Percentiles rank a stretch among this genome's conserved stretches.
These are phyloP conservation scores for Porphyrio hochstetteri DNA, from an alignment of 2,113 vertebrate species.

Conservation along the genomic window DNA sequence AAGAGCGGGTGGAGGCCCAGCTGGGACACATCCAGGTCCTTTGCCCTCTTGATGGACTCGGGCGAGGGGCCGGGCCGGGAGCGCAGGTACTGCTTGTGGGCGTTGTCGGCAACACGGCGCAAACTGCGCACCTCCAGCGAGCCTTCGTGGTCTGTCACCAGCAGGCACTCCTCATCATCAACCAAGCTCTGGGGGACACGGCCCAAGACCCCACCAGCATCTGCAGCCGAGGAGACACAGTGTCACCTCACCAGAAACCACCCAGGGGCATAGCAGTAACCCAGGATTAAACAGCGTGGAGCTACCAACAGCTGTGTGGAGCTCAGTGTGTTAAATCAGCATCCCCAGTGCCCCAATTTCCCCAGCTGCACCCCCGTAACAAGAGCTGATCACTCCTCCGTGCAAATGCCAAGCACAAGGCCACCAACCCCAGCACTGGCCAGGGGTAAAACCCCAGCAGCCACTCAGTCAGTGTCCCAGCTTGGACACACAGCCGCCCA, in stretches of 20 bases:
- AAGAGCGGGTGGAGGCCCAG: slow-evolving; percentile 90
- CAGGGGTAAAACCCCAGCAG: not conserved
- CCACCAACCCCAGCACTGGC: not conserved
- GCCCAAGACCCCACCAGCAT: slow-evolving; percentile 81
- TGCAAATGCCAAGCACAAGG: too few species aligned
- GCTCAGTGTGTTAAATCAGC: accelerated
- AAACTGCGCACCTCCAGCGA: slow-evolving; percentile 86
- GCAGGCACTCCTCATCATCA: slow-evolving; percentile 86
- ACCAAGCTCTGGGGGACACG: slow-evolving; percentile 90
- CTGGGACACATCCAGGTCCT: slow-evolving; percentile 79
- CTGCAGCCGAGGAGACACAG: not conserved
- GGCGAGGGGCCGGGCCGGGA: slow-evolving; percentile 86
- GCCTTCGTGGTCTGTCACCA: slow-evolving; percentile 77
- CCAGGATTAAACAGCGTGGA: not conserved
- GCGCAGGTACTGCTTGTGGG: slow-evolving; percentile 91
- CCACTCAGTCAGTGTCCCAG: not conserved
- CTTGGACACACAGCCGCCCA: too few species aligned
- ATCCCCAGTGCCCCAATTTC: too few species aligned
- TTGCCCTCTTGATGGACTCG: slow-evolving; percentile 91
- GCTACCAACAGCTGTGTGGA: not conserved
- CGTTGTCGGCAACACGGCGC: slow-evolving; percentile 81
- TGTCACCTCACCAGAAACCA: not conserved
- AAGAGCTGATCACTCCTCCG: accelerated
- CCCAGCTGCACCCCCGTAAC: not conserved
- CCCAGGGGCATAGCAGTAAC: not conserved